phyloP scores from a whole-genome alignment of 2,797 vertebrate genomes.

The Lophotriccus pileatus region DNA sequence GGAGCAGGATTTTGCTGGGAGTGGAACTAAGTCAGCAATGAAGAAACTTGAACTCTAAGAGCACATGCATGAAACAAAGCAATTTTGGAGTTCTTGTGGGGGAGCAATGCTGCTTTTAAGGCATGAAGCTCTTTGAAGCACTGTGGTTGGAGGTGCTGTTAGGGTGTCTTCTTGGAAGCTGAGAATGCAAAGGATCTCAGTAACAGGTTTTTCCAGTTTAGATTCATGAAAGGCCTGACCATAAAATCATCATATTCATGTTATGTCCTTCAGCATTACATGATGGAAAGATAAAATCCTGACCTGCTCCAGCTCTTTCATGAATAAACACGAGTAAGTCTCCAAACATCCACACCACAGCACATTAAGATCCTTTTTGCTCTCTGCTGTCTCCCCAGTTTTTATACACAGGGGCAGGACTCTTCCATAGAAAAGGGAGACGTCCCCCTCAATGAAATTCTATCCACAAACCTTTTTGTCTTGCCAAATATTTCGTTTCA shows the following conservation, averaged over 20 bases:
- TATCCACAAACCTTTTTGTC: not conserved
- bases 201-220: conserved; percentile 41
- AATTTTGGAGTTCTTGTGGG: not conserved
- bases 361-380: not conserved
- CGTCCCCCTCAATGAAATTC: not conserved
- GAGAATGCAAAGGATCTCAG: not conserved
- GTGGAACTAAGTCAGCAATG: not conserved
- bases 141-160: not conserved
- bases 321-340: accelerated
- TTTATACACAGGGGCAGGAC: not conserved
- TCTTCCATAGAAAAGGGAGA: not conserved
- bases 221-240: not conserved
- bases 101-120: not conserved
- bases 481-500: not conserved
- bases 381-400: not conserved
- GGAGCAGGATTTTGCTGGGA: not conserved
- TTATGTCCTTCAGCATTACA: not conserved
- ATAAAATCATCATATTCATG: not conserved
- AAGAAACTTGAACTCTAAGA: not conserved
- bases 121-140: not conserved
- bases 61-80: not conserved
- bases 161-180: not conserved
- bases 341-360: not conserved
- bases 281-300: not conserved
- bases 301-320: not conserved